Evolutionary conservation across 2,888 invertebrate genomes (phyloP), one percentile per base, ranked within the genome.

Genomic region (Prosapia bicincta): DNA sequence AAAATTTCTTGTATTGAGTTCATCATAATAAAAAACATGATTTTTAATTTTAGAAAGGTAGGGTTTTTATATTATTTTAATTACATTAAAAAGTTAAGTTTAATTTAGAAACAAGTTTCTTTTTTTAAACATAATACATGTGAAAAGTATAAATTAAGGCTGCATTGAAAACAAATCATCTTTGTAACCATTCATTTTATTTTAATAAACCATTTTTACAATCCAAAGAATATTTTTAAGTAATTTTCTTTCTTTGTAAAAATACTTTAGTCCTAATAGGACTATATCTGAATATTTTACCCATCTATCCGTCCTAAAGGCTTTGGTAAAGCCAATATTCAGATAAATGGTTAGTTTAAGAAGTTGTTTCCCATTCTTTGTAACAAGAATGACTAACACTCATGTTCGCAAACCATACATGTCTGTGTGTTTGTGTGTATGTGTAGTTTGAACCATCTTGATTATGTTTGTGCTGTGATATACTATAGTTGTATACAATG

Each of bases 401-500:
- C 26, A 24, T 69, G 30, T 24, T 24, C 30, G 20, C 26, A 24
- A n/a, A 13, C 7, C 66, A 54, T 66, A 68, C 43, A 68, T 43
- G 25, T 74, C 66, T 69, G 74, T 74, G 69, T 69, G 43, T 30
- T 30, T 24, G n/a, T n/a, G 25, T 43, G 32, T 15, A 67, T 25
- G 66, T 26, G 38, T 24, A 43, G 73, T 43, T 28, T 74, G 54
- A 69, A 65, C 54, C 69, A 65, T 25, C 69, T 25, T 54, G 54
- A 54, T 20, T 54, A 54, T 28, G 74, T 66, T 54, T 26, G 74
- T 69, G 74, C 74, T 74, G 74, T 74, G 74, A 74, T 74, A 74
- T 54, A 54, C n/a, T 54, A 20, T 74, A 74, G 74, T 74, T 69
- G 69, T 74, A 65, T 74, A 74, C 74, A 74, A 74, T 65, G 69